Evolutionary conservation across 2,113 vertebrate genomes (phyloP), one percentile per base, ranked within the genome.

Genomic region (Diphyllodes magnificus): DNA sequence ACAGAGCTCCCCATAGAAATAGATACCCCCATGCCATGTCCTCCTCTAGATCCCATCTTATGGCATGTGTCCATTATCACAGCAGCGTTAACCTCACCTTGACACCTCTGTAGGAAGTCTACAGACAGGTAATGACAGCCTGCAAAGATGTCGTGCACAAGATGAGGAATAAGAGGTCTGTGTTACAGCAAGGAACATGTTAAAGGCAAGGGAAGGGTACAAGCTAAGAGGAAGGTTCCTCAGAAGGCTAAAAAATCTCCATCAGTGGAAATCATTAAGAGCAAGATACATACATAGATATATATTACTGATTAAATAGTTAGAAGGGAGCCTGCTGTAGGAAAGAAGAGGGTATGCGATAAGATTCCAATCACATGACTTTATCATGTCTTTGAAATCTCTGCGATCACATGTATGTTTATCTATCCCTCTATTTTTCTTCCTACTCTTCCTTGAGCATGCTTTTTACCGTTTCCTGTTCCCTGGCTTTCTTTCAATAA

Each of bases 1-100:
- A n/a, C 19, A 19, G 11, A 81, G 11, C 16, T 28, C 17, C 19
- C n/a, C 45, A 13, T 0, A 22, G 53, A 76, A 44, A 24, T 2
- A 78, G 69, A 31, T 3, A 63, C 10, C 18, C 3, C 4, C 13
- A 10, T 18, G 13, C 21, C 28, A 15, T 35, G 11, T 69, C 8
- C 8, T 72, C 25, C 24, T 66, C 69, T 30, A 70, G 24, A 53
- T 73, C 44, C 31, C 21, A 16, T 30, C 22, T 63, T 54, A 28
- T 4, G 39, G 21, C 19, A 51, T 0, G 0, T 5, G 5, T 64
- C n/a, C 5, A 4, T n/a, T 75, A 16, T 14, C 42, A 68, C 25
- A 47, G 10, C 8, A 7, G 13, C 0, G 0, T 65, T 65, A 51
- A 75, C 19, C 22, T 39, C 45, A 82, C 17, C 39, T n/a, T 59